phyloP scores from a whole-genome alignment of 92 coral and sea anemone species.

The Porites evermanni region DNA sequence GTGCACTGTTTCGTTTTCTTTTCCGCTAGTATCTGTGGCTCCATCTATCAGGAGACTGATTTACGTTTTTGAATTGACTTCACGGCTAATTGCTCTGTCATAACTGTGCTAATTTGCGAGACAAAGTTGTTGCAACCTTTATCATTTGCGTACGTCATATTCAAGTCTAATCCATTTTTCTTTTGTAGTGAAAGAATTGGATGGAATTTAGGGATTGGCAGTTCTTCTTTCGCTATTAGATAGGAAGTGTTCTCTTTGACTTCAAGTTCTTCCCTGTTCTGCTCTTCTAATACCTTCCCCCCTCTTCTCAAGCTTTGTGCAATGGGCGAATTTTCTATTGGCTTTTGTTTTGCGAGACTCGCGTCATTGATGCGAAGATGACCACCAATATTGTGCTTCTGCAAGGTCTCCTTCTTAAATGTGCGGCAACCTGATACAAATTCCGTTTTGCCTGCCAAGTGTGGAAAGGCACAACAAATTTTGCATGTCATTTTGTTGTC shows the following conservation, averaged over 20 bases:
- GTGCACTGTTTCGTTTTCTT: conserved; percentile 29
- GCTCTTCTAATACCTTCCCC: conserved; percentile 24
- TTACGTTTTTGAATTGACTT: conserved; percentile 34
- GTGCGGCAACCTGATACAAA: conserved; percentile 36
- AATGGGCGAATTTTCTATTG: conserved; percentile 34
- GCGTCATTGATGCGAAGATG: conserved; percentile 43
- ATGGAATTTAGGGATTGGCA: conserved; percentile 37
- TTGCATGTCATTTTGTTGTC: conserved; percentile 32
- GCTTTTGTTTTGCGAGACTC: conserved; percentile 29
- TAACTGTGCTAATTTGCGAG: conserved; percentile 13
- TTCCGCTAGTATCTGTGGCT: conserved; percentile 23
- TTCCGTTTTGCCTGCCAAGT: conserved; percentile 43
- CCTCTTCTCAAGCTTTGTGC: conserved; percentile 54
- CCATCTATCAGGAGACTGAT: conserved; percentile 48
- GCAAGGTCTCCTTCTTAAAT: conserved; percentile 31
- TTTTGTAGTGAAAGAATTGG: conserved; percentile 46
- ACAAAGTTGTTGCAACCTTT: conserved; percentile 45
- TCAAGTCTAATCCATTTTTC: conserved; percentile 37
- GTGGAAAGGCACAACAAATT: conserved; percentile 21
- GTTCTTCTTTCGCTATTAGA: conserved; percentile 53
- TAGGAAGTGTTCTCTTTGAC: conserved; percentile 44
- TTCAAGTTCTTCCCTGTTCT: conserved; percentile 41
- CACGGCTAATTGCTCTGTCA: conserved; percentile 19
- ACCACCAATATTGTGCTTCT: conserved; percentile 26
- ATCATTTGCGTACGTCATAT: conserved; percentile 42